Percentiles rank a stretch among this genome's conserved stretches.
phyloP scores from a whole-genome alignment of 2,888 invertebrate species.

The Netelia melanura region DNA sequence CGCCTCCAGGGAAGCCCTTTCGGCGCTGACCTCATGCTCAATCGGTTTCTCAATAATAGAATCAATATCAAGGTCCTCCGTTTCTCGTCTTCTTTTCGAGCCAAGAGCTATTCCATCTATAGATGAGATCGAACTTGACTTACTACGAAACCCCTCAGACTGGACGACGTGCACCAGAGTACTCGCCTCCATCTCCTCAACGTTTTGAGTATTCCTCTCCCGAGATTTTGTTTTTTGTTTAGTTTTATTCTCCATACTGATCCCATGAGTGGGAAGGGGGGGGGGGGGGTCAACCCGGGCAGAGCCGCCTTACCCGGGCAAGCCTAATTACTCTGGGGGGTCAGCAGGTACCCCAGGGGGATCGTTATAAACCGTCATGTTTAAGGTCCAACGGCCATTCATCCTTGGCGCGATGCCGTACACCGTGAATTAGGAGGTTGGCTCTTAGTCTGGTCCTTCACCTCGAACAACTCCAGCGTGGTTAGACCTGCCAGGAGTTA shows the following conservation, averaged over 20 bases:
- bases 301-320: constrained; percentile 15
- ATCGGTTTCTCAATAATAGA: background rate
- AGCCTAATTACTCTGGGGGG: background rate
- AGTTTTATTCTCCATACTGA: background rate
- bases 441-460: too few relatives aligned
- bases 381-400: background rate
- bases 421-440: background rate
- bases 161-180: too few relatives aligned
- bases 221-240: background rate
- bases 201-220: background rate
- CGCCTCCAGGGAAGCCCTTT: background rate
- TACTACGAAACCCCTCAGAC: too few relatives aligned
- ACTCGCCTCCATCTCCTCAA: background rate
- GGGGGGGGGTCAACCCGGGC: background rate
- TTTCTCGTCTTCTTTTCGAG: background rate
- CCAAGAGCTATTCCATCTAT: too few relatives aligned
- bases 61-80: background rate
- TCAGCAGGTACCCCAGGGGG: background rate
- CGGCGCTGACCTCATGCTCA: background rate
- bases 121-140: too few relatives aligned
- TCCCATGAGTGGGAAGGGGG: constrained; percentile 2
- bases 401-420: background rate
- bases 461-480: too few relatives aligned
- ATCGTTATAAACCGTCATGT: constrained; percentile 76
- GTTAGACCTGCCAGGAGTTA: too few relatives aligned